Conservation (phyloP, 2,113 vertebrate species). For the Microtus ochrogaster region DNA sequence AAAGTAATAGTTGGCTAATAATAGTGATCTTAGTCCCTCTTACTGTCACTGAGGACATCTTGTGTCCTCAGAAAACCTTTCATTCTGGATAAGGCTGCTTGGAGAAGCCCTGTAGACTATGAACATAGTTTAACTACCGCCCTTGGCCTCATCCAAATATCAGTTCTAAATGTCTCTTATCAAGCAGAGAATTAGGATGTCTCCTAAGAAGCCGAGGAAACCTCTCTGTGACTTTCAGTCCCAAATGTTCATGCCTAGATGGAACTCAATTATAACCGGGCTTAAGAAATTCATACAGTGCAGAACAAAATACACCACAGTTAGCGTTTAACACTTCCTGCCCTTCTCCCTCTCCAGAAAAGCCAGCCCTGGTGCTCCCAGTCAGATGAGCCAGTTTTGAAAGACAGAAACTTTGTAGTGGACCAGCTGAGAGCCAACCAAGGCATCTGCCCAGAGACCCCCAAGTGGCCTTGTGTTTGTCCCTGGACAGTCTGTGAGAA, state of each 20-base stretch:
- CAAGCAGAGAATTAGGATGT: constrained; percentile 6
- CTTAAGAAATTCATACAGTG: not conserved
- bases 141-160: not conserved
- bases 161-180: not conserved
- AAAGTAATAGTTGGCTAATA: not conserved
- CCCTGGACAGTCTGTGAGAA: not conserved
- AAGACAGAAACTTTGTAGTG: not conserved
- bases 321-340: not conserved
- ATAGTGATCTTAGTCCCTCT: too few relatives aligned
- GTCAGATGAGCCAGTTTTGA: not conserved
- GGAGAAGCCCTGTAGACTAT: not conserved
- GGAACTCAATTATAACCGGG: not conserved
- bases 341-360: not conserved
- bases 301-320: not conserved
- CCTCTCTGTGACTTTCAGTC: not conserved
- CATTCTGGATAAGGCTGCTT: not conserved
- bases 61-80: not conserved
- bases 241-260: not conserved
- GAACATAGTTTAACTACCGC: not conserved
- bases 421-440: not conserved
- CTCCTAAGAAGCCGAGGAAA: not conserved
- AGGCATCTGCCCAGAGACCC: not conserved
- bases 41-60: not conserved
- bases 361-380: not conserved
- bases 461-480: not conserved